phyloP scores from a whole-genome alignment of 1,140 invertebrate species.

The Drosophila mojavensis region DNA sequence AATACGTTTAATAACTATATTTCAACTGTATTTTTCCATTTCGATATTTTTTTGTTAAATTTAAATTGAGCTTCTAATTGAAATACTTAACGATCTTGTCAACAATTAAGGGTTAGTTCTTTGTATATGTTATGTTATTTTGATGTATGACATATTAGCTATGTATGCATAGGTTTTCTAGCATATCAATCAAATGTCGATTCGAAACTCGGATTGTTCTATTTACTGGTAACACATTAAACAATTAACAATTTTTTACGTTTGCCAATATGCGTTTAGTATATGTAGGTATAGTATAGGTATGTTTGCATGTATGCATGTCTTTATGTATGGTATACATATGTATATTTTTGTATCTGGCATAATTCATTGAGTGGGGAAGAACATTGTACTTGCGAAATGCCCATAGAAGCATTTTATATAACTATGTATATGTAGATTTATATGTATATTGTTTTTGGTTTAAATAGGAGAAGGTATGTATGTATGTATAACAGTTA shows the following conservation, averaged over 20 bases:
- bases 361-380: slow-evolving; percentile 50
- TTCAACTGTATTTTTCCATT: slow-evolving; percentile 21
- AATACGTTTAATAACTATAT: slow-evolving; percentile 34
- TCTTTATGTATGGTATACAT: slow-evolving; percentile 16
- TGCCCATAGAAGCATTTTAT: slow-evolving; percentile 9
- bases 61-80: slow-evolving; percentile 54
- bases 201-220: background rate
- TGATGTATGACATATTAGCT: slow-evolving; percentile 14
- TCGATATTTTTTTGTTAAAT: slow-evolving; percentile 6
- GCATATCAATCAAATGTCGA: slow-evolving; percentile 10
- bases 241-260: slow-evolving; percentile 3
- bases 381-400: slow-evolving; percentile 56
- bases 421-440: slow-evolving; percentile 7
- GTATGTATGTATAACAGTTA: slow-evolving; percentile 23
- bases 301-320: slow-evolving; percentile 5
- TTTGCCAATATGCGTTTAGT: background rate
- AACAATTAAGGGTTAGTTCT: slow-evolving; percentile 55
- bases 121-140: slow-evolving; percentile 28
- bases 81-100: slow-evolving; percentile 48
- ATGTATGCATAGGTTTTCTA: slow-evolving; percentile 7
- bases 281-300: slow-evolving; percentile 10
- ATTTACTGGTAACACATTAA: slow-evolving; percentile 11
- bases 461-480: slow-evolving; percentile 7
- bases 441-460: slow-evolving; percentile 14
- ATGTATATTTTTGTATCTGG: slow-evolving; percentile 30